A percentile compares a stretch with the other conserved stretches of the same genome.
Evolutionary conservation across 64 coral and sea anemone genomes (phyloP).

Genomic region (Orbicella faveolata): DNA sequence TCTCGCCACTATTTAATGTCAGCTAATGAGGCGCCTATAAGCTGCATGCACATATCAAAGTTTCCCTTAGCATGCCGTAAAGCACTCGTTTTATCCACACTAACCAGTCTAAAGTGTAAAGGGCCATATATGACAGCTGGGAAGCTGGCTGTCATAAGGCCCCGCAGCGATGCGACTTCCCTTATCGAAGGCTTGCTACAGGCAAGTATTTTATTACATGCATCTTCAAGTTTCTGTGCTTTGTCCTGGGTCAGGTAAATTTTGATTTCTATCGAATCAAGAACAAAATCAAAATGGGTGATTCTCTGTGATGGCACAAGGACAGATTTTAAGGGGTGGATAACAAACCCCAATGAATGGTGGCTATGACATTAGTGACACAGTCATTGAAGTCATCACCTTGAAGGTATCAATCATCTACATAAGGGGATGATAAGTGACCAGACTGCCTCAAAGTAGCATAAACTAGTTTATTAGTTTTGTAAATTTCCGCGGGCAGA

Average conservation of each 20-base stretch:
- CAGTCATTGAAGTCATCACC: slow-evolving; percentile 32
- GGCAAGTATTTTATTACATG: not conserved
- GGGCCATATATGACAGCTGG: too few relatives aligned
- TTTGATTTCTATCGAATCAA: slow-evolving; percentile 39
- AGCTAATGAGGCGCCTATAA: too few relatives aligned
- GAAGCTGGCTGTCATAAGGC: too few relatives aligned
- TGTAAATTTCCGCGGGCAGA: slow-evolving; percentile 43
- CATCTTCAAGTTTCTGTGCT: slow-evolving; percentile 13
- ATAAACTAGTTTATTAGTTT: slow-evolving; percentile 47
- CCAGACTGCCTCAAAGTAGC: slow-evolving; percentile 23
- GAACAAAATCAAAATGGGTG: slow-evolving; percentile 22
- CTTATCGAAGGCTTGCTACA: too few relatives aligned
- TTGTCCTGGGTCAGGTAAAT: slow-evolving; percentile 21
- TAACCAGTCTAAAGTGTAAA: too few relatives aligned
- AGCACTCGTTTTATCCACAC: too few relatives aligned
- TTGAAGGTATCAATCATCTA: slow-evolving; percentile 30
- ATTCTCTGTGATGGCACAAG: slow-evolving; percentile 42
- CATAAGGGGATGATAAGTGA: slow-evolving; percentile 37
- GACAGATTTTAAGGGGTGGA: slow-evolving; percentile 45
- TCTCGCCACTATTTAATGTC: too few relatives aligned
- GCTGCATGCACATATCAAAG: too few relatives aligned
- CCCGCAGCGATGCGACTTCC: too few relatives aligned
- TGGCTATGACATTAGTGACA: slow-evolving; percentile 42
- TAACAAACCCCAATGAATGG: slow-evolving; percentile 41
- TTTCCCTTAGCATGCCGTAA: too few relatives aligned